phyloP scores from a whole-genome alignment of 1,140 invertebrate genomes.

The Samia ricini region DNA sequence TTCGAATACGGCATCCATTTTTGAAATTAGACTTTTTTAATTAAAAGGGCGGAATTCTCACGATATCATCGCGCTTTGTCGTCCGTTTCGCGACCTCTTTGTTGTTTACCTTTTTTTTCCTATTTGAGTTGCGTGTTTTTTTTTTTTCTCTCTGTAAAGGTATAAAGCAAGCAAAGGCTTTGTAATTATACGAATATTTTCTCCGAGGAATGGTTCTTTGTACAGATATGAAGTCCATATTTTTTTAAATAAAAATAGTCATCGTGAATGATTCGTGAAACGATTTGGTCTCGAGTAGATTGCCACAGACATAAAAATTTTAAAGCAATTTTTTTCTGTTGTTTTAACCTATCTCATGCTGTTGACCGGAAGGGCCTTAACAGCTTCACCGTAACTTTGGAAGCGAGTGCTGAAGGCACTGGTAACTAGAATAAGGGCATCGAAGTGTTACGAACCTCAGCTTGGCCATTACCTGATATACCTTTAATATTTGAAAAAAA shows the following conservation, averaged over 20 bases:
- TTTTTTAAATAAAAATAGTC: not conserved
- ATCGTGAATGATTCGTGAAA: too few relatives aligned
- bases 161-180: not conserved
- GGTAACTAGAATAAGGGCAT: too few relatives aligned
- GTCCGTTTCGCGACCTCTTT: slow-evolving; percentile 31
- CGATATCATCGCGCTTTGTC: slow-evolving; percentile 38
- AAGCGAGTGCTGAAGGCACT: too few relatives aligned
- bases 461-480: too few relatives aligned
- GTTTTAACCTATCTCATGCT: too few relatives aligned
- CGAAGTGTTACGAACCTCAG: too few relatives aligned
- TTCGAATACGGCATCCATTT: slow-evolving; percentile 37
- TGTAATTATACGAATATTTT: not conserved
- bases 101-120: slow-evolving; percentile 38
- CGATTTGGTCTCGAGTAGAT: too few relatives aligned
- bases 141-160: not conserved
- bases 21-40: slow-evolving; percentile 54
- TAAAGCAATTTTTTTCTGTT: too few relatives aligned
- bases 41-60: slow-evolving; percentile 38
- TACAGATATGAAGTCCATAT: not conserved
- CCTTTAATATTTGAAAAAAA: too few relatives aligned
- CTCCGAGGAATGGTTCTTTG: not conserved
- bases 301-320: too few relatives aligned
- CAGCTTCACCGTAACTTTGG: too few relatives aligned
- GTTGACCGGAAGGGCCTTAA: too few relatives aligned
- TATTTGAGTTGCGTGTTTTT: not conserved